Evolutionary conservation across 2,888 invertebrate species (phyloP).

Genomic region (Drosophila colorata): DNA sequence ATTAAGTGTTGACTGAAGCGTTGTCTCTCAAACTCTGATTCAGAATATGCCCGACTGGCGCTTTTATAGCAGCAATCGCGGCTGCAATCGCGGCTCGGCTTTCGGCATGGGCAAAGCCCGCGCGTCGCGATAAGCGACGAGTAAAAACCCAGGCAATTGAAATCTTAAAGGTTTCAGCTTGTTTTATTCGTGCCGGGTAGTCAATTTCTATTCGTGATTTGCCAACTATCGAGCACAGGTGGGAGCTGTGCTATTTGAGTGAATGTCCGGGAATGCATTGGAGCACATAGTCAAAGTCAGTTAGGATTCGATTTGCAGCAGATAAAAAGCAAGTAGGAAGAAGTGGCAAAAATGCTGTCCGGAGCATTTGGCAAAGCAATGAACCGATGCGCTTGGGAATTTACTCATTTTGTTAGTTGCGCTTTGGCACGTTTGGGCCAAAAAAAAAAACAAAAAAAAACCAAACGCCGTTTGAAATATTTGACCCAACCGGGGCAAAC

Average conservation of each 20-base stretch:
- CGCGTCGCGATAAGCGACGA: constrained; percentile 9
- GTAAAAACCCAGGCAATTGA: constrained; percentile 35
- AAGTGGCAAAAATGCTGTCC: background rate
- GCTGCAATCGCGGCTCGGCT: background rate
- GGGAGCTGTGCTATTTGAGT: constrained; percentile 16
- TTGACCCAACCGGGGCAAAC: constrained; percentile 9
- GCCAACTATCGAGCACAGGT: background rate
- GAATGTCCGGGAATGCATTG: constrained; percentile 50
- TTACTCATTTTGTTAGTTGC: constrained; percentile 21
- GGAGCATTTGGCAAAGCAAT: background rate
- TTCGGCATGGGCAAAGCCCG: constrained; percentile 34
- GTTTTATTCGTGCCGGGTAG: constrained; percentile 1
- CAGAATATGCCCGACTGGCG: background rate
- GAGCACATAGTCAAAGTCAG: constrained; percentile 53
- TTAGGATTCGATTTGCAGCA: constrained; percentile 29
- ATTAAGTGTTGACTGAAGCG: constrained; percentile 1
- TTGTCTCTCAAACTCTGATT: constrained; percentile 6
- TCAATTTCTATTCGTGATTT: constrained; percentile 22
- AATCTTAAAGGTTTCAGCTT: constrained; percentile 18
- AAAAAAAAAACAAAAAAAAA: background rate
- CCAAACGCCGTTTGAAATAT: constrained; percentile 17
- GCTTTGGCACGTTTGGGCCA: constrained; percentile 20
- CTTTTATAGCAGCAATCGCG: constrained; percentile 35
- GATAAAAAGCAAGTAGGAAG: background rate
- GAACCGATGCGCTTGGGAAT: constrained; percentile 16